Evolutionary conservation across 2,113 vertebrate species (phyloP).

Genomic region (Heloderma charlesbogerti): DNA sequence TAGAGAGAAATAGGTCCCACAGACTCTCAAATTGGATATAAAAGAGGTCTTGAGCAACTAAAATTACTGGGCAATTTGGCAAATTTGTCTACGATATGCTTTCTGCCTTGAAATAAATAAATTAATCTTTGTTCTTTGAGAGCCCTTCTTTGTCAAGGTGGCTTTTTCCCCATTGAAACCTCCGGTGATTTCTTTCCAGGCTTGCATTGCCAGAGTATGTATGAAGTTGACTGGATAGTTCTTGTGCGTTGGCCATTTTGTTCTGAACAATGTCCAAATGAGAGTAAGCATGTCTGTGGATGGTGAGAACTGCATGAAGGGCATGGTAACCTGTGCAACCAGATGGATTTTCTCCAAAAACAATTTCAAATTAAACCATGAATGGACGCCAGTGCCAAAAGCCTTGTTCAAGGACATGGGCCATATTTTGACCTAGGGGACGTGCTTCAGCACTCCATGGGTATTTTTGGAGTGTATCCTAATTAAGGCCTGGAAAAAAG

Average conservation of each 20-base stretch:
- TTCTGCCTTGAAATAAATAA: conserved; percentile 54
- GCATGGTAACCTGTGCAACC: conserved; percentile 75
- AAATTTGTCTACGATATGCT: background rate
- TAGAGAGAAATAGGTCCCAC: background rate
- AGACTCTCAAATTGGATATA: background rate
- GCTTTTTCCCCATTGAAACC: conserved; percentile 72
- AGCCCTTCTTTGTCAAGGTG: background rate
- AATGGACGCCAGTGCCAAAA: conserved; percentile 18
- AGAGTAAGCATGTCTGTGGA: conserved; percentile 80
- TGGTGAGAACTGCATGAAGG: conserved; percentile 81
- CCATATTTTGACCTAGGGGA: conserved; percentile 52
- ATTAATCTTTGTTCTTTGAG: background rate
- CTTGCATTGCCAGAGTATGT: conserved; percentile 82
- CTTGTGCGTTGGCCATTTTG: conserved; percentile 79
- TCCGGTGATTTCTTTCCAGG: conserved; percentile 75
- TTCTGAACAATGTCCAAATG: conserved; percentile 72
- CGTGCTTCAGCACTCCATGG: conserved; percentile 61
- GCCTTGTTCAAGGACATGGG: conserved; percentile 54
- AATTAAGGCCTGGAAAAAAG: conserved; percentile 60
- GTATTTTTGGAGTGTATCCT: conserved; percentile 79
- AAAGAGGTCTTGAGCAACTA: background rate
- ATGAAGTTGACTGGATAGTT: conserved; percentile 78
- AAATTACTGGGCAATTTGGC: background rate
- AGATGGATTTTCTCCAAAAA: conserved; percentile 84
- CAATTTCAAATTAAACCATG: background rate